Evolutionary conservation across 2,113 vertebrate species (phyloP).

Genomic region (Hepsetus odoe): DNA sequence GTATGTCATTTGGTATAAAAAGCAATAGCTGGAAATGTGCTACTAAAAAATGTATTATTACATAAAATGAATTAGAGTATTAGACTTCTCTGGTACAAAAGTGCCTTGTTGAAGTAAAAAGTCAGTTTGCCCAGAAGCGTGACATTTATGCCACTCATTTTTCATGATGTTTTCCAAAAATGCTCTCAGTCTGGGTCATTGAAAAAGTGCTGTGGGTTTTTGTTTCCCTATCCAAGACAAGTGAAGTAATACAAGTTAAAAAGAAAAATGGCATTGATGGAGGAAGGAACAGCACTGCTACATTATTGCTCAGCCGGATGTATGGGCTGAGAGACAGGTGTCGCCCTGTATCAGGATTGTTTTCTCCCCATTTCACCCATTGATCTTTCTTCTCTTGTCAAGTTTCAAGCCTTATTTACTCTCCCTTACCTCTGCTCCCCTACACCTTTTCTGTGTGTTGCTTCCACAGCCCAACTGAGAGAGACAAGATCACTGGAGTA

Average conservation of each 20-base stretch:
- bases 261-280: constrained; percentile 18
- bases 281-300: constrained; percentile 49
- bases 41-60: not conserved
- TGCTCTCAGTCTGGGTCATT: constrained; percentile 31
- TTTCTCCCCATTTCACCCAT: constrained; percentile 54
- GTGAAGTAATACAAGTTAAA: constrained; percentile 5
- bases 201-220: constrained; percentile 37
- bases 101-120: not conserved
- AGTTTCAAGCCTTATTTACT: constrained; percentile 66
- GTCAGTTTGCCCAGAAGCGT: not conserved
- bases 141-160: constrained; percentile 50
- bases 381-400: constrained; percentile 67
- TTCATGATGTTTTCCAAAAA: constrained; percentile 48
- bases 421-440: constrained; percentile 50
- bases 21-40: too few relatives aligned
- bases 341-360: constrained; percentile 56
- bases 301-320: constrained; percentile 51
- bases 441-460: constrained; percentile 14
- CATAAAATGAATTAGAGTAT: not conserved
- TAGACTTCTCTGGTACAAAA: not conserved
- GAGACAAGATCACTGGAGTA: constrained; percentile 54
- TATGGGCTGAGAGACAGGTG: constrained; percentile 63
- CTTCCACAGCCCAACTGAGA: not conserved
- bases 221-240: constrained; percentile 11
- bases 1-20: too few relatives aligned